Conservation (phyloP, 2,113 vertebrate species). For the Buteo buteo region DNA sequence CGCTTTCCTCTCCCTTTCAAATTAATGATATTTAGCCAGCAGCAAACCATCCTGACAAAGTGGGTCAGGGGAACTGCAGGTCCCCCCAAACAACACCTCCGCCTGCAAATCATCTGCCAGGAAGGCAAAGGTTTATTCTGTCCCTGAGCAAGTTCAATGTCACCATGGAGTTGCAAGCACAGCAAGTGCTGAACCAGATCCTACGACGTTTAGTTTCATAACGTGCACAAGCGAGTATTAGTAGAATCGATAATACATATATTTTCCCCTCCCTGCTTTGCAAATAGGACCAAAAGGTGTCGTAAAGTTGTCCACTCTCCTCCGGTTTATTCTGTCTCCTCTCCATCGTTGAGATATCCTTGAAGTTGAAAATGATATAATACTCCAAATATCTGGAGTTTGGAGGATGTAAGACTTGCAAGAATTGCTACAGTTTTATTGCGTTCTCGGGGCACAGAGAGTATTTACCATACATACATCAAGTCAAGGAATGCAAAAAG, state of each 20-base stretch:
- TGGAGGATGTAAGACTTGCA: slow-evolving; percentile 67
- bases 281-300: slow-evolving; percentile 35
- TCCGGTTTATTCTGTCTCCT: not conserved
- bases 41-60: slow-evolving; percentile 42
- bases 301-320: not conserved
- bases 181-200: slow-evolving; percentile 35
- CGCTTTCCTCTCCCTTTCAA: not conserved
- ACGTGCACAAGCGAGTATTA: slow-evolving; percentile 4
- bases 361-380: slow-evolving; percentile 63
- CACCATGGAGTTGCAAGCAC: slow-evolving; percentile 49
- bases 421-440: slow-evolving; percentile 73
- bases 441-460: slow-evolving; percentile 69
- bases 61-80: slow-evolving; percentile 12
- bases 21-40: slow-evolving; percentile 35
- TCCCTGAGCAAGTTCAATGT: slow-evolving; percentile 57
- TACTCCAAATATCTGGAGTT: slow-evolving; percentile 64
- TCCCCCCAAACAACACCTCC: not conserved
- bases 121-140: slow-evolving; percentile 57
- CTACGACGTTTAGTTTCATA: not conserved
- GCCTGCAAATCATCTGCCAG: slow-evolving; percentile 24
- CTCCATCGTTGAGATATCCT: not conserved
- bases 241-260: not conserved
- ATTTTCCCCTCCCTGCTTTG: slow-evolving; percentile 3
- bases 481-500: slow-evolving; percentile 68
- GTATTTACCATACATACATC: slow-evolving; percentile 71